Conservation (phyloP, 2,888 invertebrate species). For the Parnassius mnemosyne region DNA sequence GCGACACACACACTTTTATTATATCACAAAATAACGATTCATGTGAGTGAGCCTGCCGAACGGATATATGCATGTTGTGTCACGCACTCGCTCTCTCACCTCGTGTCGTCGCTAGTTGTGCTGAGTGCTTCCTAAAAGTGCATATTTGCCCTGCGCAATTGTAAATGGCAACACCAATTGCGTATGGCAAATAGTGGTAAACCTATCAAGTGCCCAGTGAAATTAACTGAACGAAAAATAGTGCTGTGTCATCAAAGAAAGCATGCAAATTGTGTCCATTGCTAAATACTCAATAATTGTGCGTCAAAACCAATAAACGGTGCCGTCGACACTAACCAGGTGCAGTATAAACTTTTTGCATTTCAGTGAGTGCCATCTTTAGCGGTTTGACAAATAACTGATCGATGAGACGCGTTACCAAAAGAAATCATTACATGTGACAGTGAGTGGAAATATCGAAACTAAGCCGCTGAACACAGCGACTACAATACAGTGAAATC, state of each 20-base stretch:
- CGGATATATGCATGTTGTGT: conserved; percentile 41
- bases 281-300: conserved; percentile 81
- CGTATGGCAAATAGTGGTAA: conserved; percentile 52
- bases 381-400: conserved; percentile 52
- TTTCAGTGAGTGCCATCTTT: conserved; percentile 81
- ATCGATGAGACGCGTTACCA: conserved; percentile 52
- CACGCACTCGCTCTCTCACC: conserved; percentile 79
- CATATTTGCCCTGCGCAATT: conserved; percentile 57
- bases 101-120: conserved; percentile 76
- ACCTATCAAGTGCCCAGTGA: conserved; percentile 79
- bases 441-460: conserved; percentile 81
- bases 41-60: conserved; percentile 29
- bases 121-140: conserved; percentile 78
- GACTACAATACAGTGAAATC: conserved; percentile 55
- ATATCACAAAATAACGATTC: conserved; percentile 26
- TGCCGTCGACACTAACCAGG: conserved; percentile 79
- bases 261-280: conserved; percentile 80
- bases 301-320: conserved; percentile 80
- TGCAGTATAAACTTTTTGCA: conserved; percentile 76
- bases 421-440: conserved; percentile 85
- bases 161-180: conserved; percentile 36
- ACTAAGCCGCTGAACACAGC: conserved; percentile 52
- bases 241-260: conserved; percentile 78
- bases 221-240: conserved; percentile 74
- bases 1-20: conserved; percentile 9